phyloP scores from a whole-genome alignment of 2,113 vertebrate genomes.

The Alligator sinensis region DNA sequence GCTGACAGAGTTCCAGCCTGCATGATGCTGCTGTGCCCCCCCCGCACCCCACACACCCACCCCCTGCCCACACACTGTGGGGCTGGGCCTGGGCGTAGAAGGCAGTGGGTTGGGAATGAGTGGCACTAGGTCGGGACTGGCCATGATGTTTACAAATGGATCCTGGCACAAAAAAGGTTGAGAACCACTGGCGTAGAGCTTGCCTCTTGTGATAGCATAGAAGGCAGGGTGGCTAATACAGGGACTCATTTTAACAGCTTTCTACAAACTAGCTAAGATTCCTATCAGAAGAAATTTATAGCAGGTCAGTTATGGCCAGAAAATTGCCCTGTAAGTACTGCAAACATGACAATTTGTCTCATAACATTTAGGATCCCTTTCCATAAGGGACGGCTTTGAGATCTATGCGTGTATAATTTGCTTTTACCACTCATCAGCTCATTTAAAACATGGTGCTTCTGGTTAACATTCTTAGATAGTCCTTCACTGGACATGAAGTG shows the following conservation, averaged over 20 bases:
- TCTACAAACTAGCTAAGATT: neutral
- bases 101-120: too few relatives aligned
- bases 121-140: too few relatives aligned
- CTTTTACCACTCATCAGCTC: neutral
- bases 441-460: neutral
- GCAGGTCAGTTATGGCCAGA: neutral
- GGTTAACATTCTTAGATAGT: neutral
- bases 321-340: neutral
- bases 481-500: neutral
- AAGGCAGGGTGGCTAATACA: fast-evolving
- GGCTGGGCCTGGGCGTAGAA: too few relatives aligned
- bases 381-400: neutral
- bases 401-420: neutral
- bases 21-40: too few relatives aligned
- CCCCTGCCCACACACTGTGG: too few relatives aligned
- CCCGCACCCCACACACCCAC: too few relatives aligned
- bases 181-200: too few relatives aligned
- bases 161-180: too few relatives aligned
- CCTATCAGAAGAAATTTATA: neutral
- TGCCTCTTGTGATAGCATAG: fast-evolving
- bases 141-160: too few relatives aligned
- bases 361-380: neutral
- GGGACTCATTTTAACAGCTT: neutral
- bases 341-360: neutral
- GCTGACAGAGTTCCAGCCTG: too few relatives aligned